Conservation (phyloP, 2,797 vertebrate species). For the Melanotaenia pygmaea region DNA sequence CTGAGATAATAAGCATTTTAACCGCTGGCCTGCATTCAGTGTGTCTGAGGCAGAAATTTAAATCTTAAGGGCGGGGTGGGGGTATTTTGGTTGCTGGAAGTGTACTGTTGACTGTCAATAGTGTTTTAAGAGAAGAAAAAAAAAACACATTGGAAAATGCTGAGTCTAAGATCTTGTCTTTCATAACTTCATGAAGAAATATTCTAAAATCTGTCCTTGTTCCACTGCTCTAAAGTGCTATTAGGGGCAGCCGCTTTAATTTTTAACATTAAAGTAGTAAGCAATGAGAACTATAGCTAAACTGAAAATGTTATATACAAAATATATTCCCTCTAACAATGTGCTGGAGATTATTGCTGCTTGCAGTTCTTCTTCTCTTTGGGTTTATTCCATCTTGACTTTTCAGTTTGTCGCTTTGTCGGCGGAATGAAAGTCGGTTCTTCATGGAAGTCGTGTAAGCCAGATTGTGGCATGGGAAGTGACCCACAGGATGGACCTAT, state of each 20-base stretch:
- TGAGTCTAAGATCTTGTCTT: constrained; percentile 23
- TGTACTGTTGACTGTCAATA: background rate
- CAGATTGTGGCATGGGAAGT: constrained; percentile 45
- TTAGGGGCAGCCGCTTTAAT: constrained; percentile 9
- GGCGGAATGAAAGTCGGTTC: constrained; percentile 84
- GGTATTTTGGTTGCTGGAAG: background rate
- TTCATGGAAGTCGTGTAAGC: constrained; percentile 72
- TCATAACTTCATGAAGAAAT: constrained; percentile 17
- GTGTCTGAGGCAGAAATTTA: background rate
- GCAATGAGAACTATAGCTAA: constrained; percentile 18
- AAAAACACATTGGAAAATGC: constrained; percentile 29
- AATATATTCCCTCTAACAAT: constrained; percentile 7
- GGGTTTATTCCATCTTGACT: constrained; percentile 76
- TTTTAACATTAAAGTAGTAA: constrained; percentile 21
- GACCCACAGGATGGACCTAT: constrained; percentile 54
- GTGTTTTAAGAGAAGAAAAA: constrained; percentile 38
- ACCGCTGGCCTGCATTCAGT: background rate
- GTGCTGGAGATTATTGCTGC: constrained; percentile 79
- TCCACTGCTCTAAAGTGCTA: constrained; percentile 70
- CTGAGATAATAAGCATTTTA: constrained; percentile 1
- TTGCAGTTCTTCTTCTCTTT: constrained; percentile 89
- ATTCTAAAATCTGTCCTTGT: constrained; percentile 33
- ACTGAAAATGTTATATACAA: constrained; percentile 24
- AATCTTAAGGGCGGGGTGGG: background rate
- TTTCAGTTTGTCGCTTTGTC: constrained; percentile 83